Evolutionary conservation across 1,140 invertebrate species (phyloP), one percentile per base, ranked within the genome.

Genomic region (Euwallacea similis): DNA sequence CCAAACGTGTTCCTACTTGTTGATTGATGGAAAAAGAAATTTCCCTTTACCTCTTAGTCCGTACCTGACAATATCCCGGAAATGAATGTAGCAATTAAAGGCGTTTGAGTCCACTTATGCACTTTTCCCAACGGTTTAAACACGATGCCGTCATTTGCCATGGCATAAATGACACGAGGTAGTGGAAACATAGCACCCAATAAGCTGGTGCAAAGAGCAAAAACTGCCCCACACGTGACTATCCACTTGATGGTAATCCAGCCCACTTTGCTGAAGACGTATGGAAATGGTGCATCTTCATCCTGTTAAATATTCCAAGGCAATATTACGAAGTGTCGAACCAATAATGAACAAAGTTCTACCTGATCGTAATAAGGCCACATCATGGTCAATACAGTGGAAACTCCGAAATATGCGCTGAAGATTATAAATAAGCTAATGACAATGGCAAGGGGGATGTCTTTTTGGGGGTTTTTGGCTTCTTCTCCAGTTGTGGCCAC

Each of bases 341-440:
- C 4, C 1, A 33, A 33, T 33, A 33, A 33, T 4, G 21, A 15
- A 11, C 10, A 15, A 54, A 54, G 8, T 9, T 21, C 75, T 73
- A 94, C 92, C 85, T 93, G 91, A 13, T 88, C 76, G 79, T 93
- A 98, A 81, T 97, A 98, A 0, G 96, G 95, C 83, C 90, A 88
- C 91, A 97, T 95, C 85, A 97, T 88, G 0, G 95, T 97, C n/a
- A 97, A 79, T 0, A 97, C 90, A 0, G 90, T 89, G 0, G 94
- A 93, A 6, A 96, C 89, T 15, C 91, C 90, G 83, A 94, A 95
- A 83, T 97, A 97, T 0, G 93, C 89, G 3, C 90, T 72, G 75
- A 94, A 94, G 47, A 93, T 91, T 47, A 93, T 87, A 0, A 88
- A 80, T 33, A 97, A 83, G 0, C 93, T 95, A 1, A 94, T 75